A percentile compares a stretch with the other conserved stretches of the same genome.
phyloP scores from a whole-genome alignment of 2,113 vertebrate genomes.

The Gallinago jamesoni region DNA sequence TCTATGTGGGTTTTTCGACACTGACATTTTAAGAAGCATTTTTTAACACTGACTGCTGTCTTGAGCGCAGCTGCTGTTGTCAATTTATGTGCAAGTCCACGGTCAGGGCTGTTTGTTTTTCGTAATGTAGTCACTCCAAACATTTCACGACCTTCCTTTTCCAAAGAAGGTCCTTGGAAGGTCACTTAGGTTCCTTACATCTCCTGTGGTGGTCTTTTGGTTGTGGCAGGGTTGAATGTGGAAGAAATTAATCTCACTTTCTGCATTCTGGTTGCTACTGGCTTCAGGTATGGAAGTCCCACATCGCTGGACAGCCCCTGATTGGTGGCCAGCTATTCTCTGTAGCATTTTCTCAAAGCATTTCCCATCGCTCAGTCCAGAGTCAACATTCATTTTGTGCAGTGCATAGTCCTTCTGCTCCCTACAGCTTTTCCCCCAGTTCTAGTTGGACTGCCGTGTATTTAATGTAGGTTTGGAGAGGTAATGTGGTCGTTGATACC shows the following conservation, averaged over 20 bases:
- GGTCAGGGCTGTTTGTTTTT: background rate
- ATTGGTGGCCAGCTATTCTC: background rate
- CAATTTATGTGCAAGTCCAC: background rate
- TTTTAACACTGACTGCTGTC: background rate
- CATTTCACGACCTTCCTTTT: background rate
- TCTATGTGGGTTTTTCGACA: rapidly evolving
- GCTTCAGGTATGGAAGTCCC: rapidly evolving
- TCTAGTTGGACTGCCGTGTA: background rate
- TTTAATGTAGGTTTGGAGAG: background rate
- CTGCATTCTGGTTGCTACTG: background rate
- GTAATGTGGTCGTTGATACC: background rate
- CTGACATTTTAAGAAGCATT: background rate
- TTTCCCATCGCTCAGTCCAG: background rate
- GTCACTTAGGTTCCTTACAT: background rate
- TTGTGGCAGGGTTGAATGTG: background rate
- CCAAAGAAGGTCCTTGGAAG: background rate
- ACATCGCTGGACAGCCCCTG: background rate
- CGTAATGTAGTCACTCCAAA: background rate
- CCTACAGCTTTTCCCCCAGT: background rate
- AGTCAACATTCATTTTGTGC: background rate
- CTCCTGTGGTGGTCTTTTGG: background rate
- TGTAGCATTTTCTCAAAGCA: background rate
- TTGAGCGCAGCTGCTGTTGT: background rate
- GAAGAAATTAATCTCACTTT: background rate
- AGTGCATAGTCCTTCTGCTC: background rate